A percentile compares a stretch with the other conserved stretches of the same genome.
Evolutionary conservation across 2,888 invertebrate species (phyloP).

Genomic region (Enchytraeus crypticus): DNA sequence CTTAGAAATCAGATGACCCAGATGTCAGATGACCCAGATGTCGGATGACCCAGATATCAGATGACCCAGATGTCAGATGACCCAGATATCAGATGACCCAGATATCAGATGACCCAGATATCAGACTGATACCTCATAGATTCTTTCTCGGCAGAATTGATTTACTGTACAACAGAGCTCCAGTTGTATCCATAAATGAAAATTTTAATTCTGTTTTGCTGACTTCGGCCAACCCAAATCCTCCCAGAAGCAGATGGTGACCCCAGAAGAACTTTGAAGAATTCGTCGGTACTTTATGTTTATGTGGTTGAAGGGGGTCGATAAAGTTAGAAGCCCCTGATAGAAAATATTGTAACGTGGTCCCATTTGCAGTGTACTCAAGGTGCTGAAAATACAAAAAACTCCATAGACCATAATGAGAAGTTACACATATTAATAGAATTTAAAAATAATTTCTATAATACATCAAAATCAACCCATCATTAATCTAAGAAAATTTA

Average conservation of each 20-base stretch:
- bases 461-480: too few relatives aligned
- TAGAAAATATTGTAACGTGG: conserved; percentile 46
- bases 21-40: too few relatives aligned
- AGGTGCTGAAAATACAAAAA: conserved; percentile 35
- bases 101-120: too few relatives aligned
- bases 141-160: neutral
- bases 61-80: too few relatives aligned
- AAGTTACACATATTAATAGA: too few relatives aligned
- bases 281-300: conserved; percentile 34
- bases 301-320: conserved; percentile 40
- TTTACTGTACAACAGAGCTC: neutral
- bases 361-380: conserved; percentile 25
- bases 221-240: conserved; percentile 33
- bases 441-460: too few relatives aligned
- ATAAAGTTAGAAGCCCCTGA: conserved; percentile 49
- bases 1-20: too few relatives aligned
- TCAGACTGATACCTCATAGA: too few relatives aligned
- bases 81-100: too few relatives aligned
- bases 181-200: conserved; percentile 34
- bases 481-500: too few relatives aligned
- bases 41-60: too few relatives aligned
- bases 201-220: conserved; percentile 35
- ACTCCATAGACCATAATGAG: too few relatives aligned
- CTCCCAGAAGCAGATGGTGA: conserved; percentile 22
- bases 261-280: conserved; percentile 43